Conservation (phyloP, 2,888 invertebrate species). For the Trypoxylon attenuatum region DNA sequence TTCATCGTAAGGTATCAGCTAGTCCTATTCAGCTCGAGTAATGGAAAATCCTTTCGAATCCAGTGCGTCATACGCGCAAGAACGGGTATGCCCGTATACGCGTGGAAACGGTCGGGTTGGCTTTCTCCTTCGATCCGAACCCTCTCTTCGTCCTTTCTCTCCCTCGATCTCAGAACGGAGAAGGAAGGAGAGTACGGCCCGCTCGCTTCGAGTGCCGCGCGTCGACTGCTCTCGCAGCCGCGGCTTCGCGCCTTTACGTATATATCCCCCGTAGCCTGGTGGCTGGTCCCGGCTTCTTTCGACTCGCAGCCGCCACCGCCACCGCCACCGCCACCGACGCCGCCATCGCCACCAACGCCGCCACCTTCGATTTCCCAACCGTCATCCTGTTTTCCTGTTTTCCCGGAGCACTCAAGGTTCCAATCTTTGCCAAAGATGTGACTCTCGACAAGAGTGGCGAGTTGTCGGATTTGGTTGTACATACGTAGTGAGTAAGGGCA, state of each 20-base stretch:
- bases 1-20: not conserved
- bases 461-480: too few species aligned
- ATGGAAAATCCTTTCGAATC: not conserved
- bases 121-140: constrained; percentile 20
- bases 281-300: constrained; percentile 45
- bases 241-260: constrained; percentile 64
- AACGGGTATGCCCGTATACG: not conserved
- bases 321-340: not conserved
- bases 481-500: too few species aligned
- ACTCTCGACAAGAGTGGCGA: too few species aligned
- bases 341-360: not conserved
- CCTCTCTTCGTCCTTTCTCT: constrained; percentile 17
- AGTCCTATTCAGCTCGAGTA: not conserved
- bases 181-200: constrained; percentile 39
- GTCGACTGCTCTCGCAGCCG: constrained; percentile 71
- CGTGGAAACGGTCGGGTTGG: constrained; percentile 5
- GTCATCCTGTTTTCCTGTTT: not conserved
- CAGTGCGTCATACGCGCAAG: constrained; percentile 9
- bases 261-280: constrained; percentile 49
- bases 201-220: constrained; percentile 69
- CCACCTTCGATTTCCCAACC: constrained; percentile 3
- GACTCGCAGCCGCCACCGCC: not conserved
- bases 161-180: constrained; percentile 3
- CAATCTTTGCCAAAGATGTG: too few species aligned
- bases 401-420: too few species aligned